Conservation (phyloP, 2,888 invertebrate genomes). For the Ophion slaviceki region DNA sequence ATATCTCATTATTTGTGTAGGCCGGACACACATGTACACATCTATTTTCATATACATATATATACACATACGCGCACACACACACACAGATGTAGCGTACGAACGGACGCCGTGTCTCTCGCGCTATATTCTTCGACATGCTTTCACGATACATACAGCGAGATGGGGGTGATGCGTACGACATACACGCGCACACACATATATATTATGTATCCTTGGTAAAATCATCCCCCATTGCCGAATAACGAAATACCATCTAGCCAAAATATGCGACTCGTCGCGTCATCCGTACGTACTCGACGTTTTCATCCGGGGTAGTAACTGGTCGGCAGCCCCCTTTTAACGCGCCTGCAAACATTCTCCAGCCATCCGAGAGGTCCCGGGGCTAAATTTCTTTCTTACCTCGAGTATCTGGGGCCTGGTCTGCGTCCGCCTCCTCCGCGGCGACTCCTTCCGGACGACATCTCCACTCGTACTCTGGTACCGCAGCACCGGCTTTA, state of each 20-base stretch:
- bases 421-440: slow-evolving; percentile 84
- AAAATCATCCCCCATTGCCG: too few relatives aligned
- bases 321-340: slow-evolving; percentile 6
- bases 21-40: neutral
- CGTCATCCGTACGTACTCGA: slow-evolving; percentile 61
- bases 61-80: neutral
- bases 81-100: too few relatives aligned
- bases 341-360: slow-evolving; percentile 56
- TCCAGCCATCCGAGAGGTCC: neutral
- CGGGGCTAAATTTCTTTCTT: slow-evolving; percentile 61
- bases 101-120: slow-evolving; percentile 23
- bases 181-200: too few relatives aligned
- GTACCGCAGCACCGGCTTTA: slow-evolving; percentile 94
- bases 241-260: neutral
- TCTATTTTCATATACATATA: neutral
- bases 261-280: neutral
- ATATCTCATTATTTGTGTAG: slow-evolving; percentile 4
- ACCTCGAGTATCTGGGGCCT: slow-evolving; percentile 81
- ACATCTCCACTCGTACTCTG: slow-evolving; percentile 96
- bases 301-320: slow-evolving; percentile 48
- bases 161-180: slow-evolving; percentile 2
- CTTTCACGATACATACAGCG: slow-evolving; percentile 39
- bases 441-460: slow-evolving; percentile 92
- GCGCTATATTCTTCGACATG: slow-evolving; percentile 53
- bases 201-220: too few relatives aligned